Conservation (phyloP, 2,888 invertebrate genomes). For the Limulus polyphemus region DNA sequence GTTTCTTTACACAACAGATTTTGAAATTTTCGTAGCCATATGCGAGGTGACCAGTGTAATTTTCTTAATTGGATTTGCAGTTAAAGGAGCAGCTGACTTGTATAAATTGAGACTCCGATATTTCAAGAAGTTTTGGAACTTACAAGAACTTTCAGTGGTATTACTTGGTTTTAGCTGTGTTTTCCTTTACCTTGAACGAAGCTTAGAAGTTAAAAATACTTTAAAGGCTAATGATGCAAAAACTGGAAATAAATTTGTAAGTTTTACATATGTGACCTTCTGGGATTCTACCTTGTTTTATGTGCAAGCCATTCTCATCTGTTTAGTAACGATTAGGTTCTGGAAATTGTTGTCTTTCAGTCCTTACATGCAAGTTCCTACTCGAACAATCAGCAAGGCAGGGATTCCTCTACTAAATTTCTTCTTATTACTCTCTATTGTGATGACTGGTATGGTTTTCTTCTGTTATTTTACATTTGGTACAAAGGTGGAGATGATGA, state of each 20-base stretch:
- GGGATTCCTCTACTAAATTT: too few relatives aligned
- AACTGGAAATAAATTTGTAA: slow-evolving; percentile 1
- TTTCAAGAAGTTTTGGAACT: not conserved
- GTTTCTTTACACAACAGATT: not conserved
- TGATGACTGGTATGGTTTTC: too few relatives aligned
- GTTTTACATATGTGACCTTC: not conserved
- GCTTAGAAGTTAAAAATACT: not conserved
- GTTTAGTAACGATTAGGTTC: too few relatives aligned
- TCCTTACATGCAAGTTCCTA: too few relatives aligned
- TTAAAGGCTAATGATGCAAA: not conserved
- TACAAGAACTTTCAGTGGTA: not conserved
- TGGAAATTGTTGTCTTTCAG: too few relatives aligned
- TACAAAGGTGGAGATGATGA: too few relatives aligned
- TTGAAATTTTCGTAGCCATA: not conserved
- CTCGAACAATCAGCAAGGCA: too few relatives aligned
- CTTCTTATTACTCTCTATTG: too few relatives aligned
- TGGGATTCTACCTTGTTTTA: not conserved
- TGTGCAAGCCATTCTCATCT: not conserved
- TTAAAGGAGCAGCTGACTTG: not conserved
- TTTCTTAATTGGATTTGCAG: not conserved
- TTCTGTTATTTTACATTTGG: too few relatives aligned
- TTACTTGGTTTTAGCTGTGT: not conserved
- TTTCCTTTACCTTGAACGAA: not conserved
- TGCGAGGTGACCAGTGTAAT: not conserved
- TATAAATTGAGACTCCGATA: not conserved